Evolutionary conservation across 1,140 invertebrate species (phyloP), one percentile per base, ranked within the genome.

Genomic region (Trichomalopsis sarcophagae): DNA sequence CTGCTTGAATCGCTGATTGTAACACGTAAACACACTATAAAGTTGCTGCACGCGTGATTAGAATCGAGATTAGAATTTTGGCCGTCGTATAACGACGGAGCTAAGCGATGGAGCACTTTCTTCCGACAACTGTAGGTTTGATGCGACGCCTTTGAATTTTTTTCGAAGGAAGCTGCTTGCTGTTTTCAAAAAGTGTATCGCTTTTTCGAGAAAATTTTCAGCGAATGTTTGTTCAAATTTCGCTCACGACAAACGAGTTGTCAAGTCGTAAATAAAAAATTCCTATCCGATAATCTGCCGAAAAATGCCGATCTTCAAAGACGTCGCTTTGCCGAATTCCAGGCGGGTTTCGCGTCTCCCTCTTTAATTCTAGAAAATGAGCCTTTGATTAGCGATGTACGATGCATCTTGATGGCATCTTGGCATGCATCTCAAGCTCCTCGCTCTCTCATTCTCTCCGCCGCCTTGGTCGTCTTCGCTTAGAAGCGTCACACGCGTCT

Each of bases 41-140:
- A 80, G 62, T 80, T 40, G 62, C 17, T 68, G 33, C 21, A 69
- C n/a, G 33, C 78, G 78, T 80, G 78, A 80, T 44, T 68, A 11
- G 78, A 80, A 80, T n/a, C n/a, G n/a, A n/a, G n/a, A n/a, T n/a
- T n/a, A n/a, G n/a, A 80, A 80, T 80, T 69, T 66, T 7, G 13
- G 17, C 33, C 0, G 73, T 74, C 40, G 7, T 62, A 62, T 62
- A 62, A 62, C n/a, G 55, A 62, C 55, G 14, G 55, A n/a, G 2
- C 55, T 62, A 17, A 62, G 21, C 55, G 55, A 21, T 62, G 55
- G 55, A 21, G 21, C 55, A 62, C 55, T 21, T 30, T 71, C 69
- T 17, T 30, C 69, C 69, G 13, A 30, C 33, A 71, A 71, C 33
- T 71, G 55, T 71, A 17, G 27, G 23, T 33, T 71, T 30, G 14